A percentile compares a stretch with the other conserved stretches of the same genome.
Evolutionary conservation across 1,140 invertebrate species (phyloP).

Genomic region (Agrilus planipennis): DNA sequence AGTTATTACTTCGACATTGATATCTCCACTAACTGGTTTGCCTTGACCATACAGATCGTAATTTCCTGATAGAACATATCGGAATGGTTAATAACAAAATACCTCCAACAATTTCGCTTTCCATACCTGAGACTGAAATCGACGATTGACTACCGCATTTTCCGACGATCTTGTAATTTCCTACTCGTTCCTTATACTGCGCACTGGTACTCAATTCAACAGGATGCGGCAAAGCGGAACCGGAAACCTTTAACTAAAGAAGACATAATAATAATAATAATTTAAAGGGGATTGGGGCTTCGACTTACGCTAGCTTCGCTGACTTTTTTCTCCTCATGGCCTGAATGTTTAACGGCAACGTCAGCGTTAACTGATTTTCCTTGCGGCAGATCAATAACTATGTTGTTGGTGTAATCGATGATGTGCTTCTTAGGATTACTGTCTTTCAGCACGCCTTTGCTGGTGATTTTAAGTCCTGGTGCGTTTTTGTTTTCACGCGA

Average conservation of each 20-base stretch:
- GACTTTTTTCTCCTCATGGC: conserved; percentile 32
- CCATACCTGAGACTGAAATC: background rate
- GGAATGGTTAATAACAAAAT: background rate
- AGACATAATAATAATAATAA: no score
- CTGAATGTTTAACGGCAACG: conserved; percentile 29
- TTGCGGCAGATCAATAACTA: conserved; percentile 23
- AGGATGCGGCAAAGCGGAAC: conserved; percentile 32
- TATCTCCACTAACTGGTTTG: conserved; percentile 33
- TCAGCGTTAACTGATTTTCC: conserved; percentile 35
- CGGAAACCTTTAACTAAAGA: conserved; percentile 21
- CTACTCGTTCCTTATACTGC: conserved; percentile 22
- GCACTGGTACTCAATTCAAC: conserved; percentile 20
- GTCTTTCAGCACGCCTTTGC: conserved; percentile 28
- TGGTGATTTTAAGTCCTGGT: conserved; percentile 33
- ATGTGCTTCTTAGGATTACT: conserved; percentile 34
- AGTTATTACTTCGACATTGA: conserved; percentile 32
- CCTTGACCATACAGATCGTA: conserved; percentile 26
- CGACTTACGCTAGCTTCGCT: conserved; percentile 31
- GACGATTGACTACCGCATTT: conserved; percentile 16
- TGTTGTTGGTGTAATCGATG: conserved; percentile 29
- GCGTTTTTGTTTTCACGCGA: conserved; percentile 42
- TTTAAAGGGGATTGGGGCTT: conserved; percentile 1
- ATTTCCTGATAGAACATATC: conserved; percentile 16
- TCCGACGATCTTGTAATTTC: conserved; percentile 15
- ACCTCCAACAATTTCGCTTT: background rate